Conservation (phyloP, 2,888 invertebrate species). For the Lutraria lutraria region DNA sequence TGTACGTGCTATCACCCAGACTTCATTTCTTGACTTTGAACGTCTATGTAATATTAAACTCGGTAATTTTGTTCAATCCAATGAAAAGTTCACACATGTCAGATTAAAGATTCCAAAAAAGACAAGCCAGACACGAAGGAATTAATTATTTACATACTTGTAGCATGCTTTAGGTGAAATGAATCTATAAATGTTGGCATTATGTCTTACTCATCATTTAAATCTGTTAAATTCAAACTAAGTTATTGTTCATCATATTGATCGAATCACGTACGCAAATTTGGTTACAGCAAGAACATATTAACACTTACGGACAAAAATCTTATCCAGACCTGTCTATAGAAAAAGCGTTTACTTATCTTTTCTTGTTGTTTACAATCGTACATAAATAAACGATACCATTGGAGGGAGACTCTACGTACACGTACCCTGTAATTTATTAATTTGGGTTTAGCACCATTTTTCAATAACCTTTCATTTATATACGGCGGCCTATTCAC, state of each 20-base stretch:
- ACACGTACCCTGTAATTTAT: no score
- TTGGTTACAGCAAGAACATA: background rate
- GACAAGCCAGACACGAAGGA: background rate
- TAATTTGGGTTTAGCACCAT: no score
- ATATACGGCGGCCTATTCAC: no score
- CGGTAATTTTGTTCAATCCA: background rate
- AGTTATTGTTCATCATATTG: background rate
- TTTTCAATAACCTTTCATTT: no score
- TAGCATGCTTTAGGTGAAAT: background rate
- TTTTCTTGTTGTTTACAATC: no score
- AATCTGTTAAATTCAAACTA: background rate
- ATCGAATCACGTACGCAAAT: background rate
- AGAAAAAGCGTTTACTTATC: no score
- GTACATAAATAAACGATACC: no score
- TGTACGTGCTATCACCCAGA: no score
- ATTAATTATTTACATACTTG: background rate
- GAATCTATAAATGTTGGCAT: background rate
- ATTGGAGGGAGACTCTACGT: no score
- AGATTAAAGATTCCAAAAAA: background rate
- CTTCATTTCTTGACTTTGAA: no score
- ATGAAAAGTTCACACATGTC: background rate
- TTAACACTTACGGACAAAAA: background rate
- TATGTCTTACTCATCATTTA: background rate
- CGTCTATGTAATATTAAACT: no score
- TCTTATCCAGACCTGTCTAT: no score